Evolutionary conservation across 1,140 invertebrate species (phyloP).

Genomic region (Lepidostoma basale): DNA sequence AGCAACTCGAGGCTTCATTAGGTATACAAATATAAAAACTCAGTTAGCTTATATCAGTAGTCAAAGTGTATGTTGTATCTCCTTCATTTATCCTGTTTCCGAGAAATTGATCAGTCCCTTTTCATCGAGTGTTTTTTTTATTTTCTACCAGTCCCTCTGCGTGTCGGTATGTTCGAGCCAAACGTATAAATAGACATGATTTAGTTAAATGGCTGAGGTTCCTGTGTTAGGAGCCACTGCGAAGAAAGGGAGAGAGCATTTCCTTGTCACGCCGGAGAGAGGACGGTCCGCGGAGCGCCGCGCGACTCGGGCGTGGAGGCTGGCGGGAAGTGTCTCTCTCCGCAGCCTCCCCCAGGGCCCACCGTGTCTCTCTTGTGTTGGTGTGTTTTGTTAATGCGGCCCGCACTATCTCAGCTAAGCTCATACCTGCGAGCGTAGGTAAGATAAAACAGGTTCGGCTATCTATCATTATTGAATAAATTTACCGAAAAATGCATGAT

Average conservation of each 20-base stretch:
- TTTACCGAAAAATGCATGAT: conserved; percentile 47
- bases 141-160: conserved; percentile 16
- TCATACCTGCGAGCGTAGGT: conserved; percentile 44
- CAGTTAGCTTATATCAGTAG: background rate
- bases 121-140: conserved; percentile 20
- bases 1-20: background rate
- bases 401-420: conserved; percentile 42
- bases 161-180: conserved; percentile 11
- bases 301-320: no score
- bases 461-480: conserved; percentile 47
- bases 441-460: conserved; percentile 47
- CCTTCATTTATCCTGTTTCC: background rate
- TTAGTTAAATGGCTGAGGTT: conserved; percentile 1
- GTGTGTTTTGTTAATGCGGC: conserved; percentile 42
- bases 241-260: background rate
- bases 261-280: background rate
- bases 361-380: conserved; percentile 1
- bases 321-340: no score
- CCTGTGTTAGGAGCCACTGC: background rate
- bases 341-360: conserved; percentile 3
- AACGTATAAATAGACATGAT: conserved; percentile 17
- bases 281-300: no score
- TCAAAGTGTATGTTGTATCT: conserved; percentile 1
- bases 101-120: conserved; percentile 7
- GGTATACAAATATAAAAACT: background rate